phyloP scores from a whole-genome alignment of 2,797 vertebrate species.

The Tolypeutes matacus region DNA sequence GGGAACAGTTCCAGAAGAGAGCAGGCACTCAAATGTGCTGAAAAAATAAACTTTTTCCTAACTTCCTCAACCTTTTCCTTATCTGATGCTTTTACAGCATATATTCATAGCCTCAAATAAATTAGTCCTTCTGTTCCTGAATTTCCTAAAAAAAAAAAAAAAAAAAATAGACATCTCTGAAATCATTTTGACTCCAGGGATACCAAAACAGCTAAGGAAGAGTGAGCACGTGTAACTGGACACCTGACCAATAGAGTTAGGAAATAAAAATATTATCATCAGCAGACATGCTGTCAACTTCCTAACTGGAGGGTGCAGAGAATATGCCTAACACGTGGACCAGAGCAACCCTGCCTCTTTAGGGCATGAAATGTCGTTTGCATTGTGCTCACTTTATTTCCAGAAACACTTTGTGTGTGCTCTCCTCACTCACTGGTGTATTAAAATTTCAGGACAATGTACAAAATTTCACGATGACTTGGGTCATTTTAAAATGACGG shows the following conservation, averaged over 20 bases:
- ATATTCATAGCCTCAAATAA: background rate
- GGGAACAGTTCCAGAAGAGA: background rate
- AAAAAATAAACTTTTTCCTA: background rate
- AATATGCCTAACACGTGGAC: rapidly evolving
- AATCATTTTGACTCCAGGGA: background rate
- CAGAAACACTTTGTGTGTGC: background rate
- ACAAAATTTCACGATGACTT: too few relatives aligned
- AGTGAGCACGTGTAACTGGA: rapidly evolving
- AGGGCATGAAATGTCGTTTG: rapidly evolving
- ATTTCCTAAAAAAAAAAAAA: background rate
- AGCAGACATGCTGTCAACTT: rapidly evolving
- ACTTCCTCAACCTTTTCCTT: background rate
- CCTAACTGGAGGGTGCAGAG: rapidly evolving
- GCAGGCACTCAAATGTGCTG: background rate
- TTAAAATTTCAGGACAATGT: too few relatives aligned
- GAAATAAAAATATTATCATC: background rate
- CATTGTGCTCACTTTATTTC: rapidly evolving
- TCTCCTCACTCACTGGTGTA: rapidly evolving
- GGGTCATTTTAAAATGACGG: too few relatives aligned
- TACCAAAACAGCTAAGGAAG: background rate
- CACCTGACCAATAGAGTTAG: background rate
- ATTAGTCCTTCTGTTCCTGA: background rate
- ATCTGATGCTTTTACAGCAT: background rate
- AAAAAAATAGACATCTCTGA: background rate
- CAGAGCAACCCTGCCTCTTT: rapidly evolving